phyloP scores from a whole-genome alignment of 1,140 invertebrate genomes.

The Bombus polaris region DNA sequence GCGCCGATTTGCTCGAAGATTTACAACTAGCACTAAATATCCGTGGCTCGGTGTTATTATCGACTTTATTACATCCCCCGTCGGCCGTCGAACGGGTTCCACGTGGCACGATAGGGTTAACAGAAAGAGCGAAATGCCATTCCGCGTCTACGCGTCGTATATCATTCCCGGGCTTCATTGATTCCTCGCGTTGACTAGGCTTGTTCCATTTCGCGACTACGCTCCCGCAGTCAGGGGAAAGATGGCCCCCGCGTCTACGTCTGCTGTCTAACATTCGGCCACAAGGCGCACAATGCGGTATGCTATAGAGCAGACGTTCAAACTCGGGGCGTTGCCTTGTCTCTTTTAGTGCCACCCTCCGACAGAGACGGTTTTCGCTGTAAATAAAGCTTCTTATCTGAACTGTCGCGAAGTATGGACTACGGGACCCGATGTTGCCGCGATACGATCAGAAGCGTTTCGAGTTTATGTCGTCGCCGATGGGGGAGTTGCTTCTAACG shows the following conservation, averaged over 20 bases:
- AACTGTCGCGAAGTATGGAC: slow-evolving; percentile 49
- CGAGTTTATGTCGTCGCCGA: slow-evolving; percentile 24
- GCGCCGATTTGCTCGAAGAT: slow-evolving; percentile 78
- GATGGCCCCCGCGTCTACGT: neutral
- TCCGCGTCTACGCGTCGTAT: slow-evolving; percentile 76
- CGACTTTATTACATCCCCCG: slow-evolving; percentile 75
- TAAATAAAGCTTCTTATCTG: slow-evolving; percentile 61
- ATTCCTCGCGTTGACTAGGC: slow-evolving; percentile 60
- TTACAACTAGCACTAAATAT: slow-evolving; percentile 81
- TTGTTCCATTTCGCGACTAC: slow-evolving; percentile 25
- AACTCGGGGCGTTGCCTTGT: slow-evolving; percentile 35
- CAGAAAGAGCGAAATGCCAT: slow-evolving; percentile 73
- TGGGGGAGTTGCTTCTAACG: slow-evolving; percentile 34
- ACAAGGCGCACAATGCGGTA: slow-evolving; percentile 49
- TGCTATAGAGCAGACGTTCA: slow-evolving; percentile 32
- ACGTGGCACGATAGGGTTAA: slow-evolving; percentile 72
- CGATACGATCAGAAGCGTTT: slow-evolving; percentile 43
- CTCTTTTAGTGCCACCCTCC: slow-evolving; percentile 48
- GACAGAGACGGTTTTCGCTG: slow-evolving; percentile 26
- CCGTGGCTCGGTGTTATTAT: slow-evolving; percentile 78
- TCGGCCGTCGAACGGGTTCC: slow-evolving; percentile 20
- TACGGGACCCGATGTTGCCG: slow-evolving; percentile 28
- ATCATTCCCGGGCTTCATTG: slow-evolving; percentile 76
- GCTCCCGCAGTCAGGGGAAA: neutral
- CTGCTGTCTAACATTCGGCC: slow-evolving; percentile 36